Evolutionary conservation across 2,113 vertebrate species (phyloP), one percentile per base, ranked within the genome.

Genomic region (Anser brachyrhynchus): DNA sequence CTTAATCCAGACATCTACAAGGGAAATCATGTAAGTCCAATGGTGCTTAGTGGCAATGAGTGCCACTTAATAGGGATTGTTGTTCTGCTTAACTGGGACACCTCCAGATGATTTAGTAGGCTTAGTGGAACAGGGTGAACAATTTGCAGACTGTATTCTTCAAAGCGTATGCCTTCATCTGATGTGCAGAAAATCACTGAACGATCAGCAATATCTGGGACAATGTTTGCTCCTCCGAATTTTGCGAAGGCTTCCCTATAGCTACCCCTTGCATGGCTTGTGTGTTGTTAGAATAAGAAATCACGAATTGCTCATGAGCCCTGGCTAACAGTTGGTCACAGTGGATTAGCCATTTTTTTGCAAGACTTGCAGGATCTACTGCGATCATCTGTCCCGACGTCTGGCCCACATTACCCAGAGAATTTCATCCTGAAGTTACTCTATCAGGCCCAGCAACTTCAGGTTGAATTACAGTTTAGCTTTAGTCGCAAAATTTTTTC

Each of bases 1-100:
- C 91, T 96, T 96, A 96, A 96, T 95, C 90, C 93, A 94, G 89
- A 87, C 96, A 96, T 97, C 96, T 97, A 96, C 95, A 94, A 97
- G 96, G 89, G 92, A 97, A 96, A 96, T 95, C 74, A 1, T 46
- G 19, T 96, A 95, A 97, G 84, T 90, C 92, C 95, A 79, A 94
- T 0, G 41, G 58, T 74, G 93, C 89, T 97, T 96, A 96, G 93
- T 96, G 89, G 92, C 93, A 92, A 87, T 80, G 96, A 96, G 89
- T 95, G 93, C 95, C 95, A 94, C 91, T 96, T 93, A 96, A 87
- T 71, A 91, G 91, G 93, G 93, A 95, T 96, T 96, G 95, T 64
- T 77, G 74, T 77, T 95, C 92, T 94, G 95, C 92, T 87, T 95
- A 96, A 96, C 96, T 97, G 91, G 93, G 93, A 71, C 93, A 97